Percentiles rank a stretch among this genome's conserved stretches.
Conservation (phyloP, 2,113 vertebrate species). For the Poicephalus meyeri region DNA sequence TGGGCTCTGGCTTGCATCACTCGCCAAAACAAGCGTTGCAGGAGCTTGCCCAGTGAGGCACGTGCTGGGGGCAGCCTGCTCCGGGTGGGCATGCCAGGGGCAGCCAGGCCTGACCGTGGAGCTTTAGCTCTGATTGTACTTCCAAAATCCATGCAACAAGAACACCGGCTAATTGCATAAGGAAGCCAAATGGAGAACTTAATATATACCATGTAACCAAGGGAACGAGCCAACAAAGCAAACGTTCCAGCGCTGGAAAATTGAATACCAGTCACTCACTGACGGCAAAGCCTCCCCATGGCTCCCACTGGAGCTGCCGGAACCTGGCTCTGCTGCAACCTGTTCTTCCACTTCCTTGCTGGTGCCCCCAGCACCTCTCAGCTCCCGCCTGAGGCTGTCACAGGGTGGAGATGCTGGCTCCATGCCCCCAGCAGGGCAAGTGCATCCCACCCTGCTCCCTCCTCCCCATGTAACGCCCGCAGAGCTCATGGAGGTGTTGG, state of each 20-base stretch:
- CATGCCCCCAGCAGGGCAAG: fast-evolving
- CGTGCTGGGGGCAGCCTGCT: not conserved
- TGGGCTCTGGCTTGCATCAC: fast-evolving
- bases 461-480: not conserved
- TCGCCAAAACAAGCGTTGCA: fast-evolving
- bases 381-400: not conserved
- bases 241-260: not conserved
- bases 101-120: not conserved
- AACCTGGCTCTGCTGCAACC: not conserved
- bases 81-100: fast-evolving
- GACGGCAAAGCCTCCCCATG: not conserved
- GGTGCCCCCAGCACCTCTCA: not conserved
- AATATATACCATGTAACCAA: conserved; percentile 54
- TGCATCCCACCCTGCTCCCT: not conserved
- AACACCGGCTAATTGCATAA: conserved; percentile 4
- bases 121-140: not conserved
- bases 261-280: not conserved
- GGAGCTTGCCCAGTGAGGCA: fast-evolving
- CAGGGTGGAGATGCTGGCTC: not conserved
- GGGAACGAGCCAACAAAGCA: conserved; percentile 42
- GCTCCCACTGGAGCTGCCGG: not conserved
- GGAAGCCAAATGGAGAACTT: conserved; percentile 32
- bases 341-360: fast-evolving
- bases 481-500: not conserved
- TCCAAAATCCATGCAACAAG: not conserved